A percentile compares a stretch with the other conserved stretches of the same genome.
These are phyloP conservation scores for Eupeodes latifasciatus DNA, from an alignment of 2,888 invertebrate genomes.

Conservation along the genomic window DNA sequence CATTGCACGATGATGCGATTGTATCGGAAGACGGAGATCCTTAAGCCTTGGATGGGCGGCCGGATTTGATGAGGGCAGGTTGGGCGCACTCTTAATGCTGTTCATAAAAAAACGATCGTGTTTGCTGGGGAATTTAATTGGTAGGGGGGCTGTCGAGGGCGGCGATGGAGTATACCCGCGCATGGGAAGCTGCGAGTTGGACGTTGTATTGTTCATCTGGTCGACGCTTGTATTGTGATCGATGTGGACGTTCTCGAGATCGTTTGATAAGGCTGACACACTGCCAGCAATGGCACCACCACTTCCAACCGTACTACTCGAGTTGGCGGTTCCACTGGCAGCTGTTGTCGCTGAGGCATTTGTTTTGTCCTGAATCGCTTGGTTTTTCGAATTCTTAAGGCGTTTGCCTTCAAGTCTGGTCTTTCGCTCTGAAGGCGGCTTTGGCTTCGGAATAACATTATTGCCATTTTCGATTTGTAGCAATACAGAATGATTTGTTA, in stretches of 20 bases:
- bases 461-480: slow-evolving; percentile 85
- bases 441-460: slow-evolving; percentile 69
- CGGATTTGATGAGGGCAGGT: slow-evolving; percentile 88
- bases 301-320: slow-evolving; percentile 63
- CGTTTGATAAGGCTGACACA: slow-evolving; percentile 81
- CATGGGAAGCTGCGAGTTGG: slow-evolving; percentile 87
- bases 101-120: slow-evolving; percentile 88
- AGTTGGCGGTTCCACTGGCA: slow-evolving; percentile 72
- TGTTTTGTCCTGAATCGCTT: slow-evolving; percentile 82
- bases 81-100: slow-evolving; percentile 92
- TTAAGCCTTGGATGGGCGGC: slow-evolving; percentile 89
- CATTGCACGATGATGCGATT: slow-evolving; percentile 85
- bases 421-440: slow-evolving; percentile 78
- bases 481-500: slow-evolving; percentile 91
- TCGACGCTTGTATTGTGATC: slow-evolving; percentile 79
- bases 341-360: slow-evolving; percentile 71
- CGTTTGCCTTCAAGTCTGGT: slow-evolving; percentile 82
- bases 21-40: slow-evolving; percentile 90
- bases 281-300: slow-evolving; percentile 74
- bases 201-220: slow-evolving; percentile 84
- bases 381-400: slow-evolving; percentile 83
- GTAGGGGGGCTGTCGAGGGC: slow-evolving; percentile 93
- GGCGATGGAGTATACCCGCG: slow-evolving; percentile 92
- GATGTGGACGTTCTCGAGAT: slow-evolving; percentile 88
- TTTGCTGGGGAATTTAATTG: slow-evolving; percentile 91